phyloP scores from a whole-genome alignment of 2,797 vertebrate genomes.

The Arrhamphus sclerolepis region DNA sequence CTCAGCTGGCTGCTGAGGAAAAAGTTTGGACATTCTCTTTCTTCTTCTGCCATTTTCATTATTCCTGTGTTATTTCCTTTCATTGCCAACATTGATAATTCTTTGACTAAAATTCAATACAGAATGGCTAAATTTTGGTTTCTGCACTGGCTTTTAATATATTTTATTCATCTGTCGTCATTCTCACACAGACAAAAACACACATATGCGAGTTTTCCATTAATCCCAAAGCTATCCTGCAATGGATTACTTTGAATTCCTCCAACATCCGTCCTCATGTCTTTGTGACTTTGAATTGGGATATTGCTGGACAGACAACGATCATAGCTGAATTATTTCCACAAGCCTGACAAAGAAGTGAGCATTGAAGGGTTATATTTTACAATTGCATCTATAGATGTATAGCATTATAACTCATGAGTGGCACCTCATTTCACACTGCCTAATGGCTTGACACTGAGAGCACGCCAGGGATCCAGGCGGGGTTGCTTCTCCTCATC shows the following conservation, averaged over 20 bases:
- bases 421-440: slow-evolving; percentile 89
- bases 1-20: slow-evolving; percentile 31
- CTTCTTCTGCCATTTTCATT: slow-evolving; percentile 42
- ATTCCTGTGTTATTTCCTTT: slow-evolving; percentile 39
- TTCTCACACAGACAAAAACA: slow-evolving; percentile 25
- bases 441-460: slow-evolving; percentile 87
- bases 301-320: slow-evolving; percentile 65
- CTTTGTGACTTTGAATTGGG: slow-evolving; percentile 72
- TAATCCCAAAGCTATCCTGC: slow-evolving; percentile 74
- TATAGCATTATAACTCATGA: slow-evolving; percentile 84
- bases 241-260: slow-evolving; percentile 79
- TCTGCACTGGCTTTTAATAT: slow-evolving; percentile 33
- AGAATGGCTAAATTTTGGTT: slow-evolving; percentile 39
- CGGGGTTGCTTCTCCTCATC: slow-evolving; percentile 70
- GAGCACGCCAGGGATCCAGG: slow-evolving; percentile 78
- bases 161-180: slow-evolving; percentile 48
- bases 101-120: slow-evolving; percentile 40
- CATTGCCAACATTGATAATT: slow-evolving; percentile 48
- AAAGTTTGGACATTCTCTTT: slow-evolving; percentile 39
- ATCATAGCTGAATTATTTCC: slow-evolving; percentile 75
- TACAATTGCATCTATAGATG: slow-evolving; percentile 75
- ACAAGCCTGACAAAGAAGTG: slow-evolving; percentile 65
- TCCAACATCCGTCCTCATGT: slow-evolving; percentile 65
- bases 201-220: slow-evolving; percentile 54
- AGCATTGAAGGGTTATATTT: slow-evolving; percentile 72